Conservation (phyloP, 2,888 invertebrate species). For the Apamea crenata region DNA sequence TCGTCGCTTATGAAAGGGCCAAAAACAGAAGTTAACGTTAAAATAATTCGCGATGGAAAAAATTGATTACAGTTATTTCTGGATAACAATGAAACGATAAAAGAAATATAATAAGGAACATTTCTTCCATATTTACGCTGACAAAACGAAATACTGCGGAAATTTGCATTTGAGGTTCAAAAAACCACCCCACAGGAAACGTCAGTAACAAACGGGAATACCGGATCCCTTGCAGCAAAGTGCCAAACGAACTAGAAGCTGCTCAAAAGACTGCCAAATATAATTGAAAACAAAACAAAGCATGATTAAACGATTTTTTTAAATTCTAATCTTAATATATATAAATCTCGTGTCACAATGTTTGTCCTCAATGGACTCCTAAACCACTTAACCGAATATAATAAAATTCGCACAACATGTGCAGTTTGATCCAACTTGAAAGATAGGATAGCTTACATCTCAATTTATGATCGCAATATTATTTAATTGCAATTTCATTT, state of each 20-base stretch:
- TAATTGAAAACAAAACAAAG: slow-evolving; percentile 38
- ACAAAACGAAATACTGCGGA: neutral
- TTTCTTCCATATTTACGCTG: neutral
- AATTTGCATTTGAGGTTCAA: slow-evolving; percentile 5
- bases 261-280: slow-evolving; percentile 19
- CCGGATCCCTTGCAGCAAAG: neutral
- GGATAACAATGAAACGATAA: neutral
- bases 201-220: slow-evolving; percentile 16
- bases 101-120: neutral
- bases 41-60: neutral
- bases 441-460: no score
- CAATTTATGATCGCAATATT: no score
- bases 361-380: no score
- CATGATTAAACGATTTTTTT: slow-evolving; percentile 1
- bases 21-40: no score
- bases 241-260: slow-evolving; percentile 29
- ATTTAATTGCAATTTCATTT: no score
- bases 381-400: no score
- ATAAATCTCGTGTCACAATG: no score
- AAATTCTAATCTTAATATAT: no score
- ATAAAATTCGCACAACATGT: no score
- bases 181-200: neutral
- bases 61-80: neutral
- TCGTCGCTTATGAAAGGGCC: no score
- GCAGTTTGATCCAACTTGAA: no score